Evolutionary conservation across 1,140 invertebrate genomes (phyloP).

Genomic region (Lanistes nyassanus): DNA sequence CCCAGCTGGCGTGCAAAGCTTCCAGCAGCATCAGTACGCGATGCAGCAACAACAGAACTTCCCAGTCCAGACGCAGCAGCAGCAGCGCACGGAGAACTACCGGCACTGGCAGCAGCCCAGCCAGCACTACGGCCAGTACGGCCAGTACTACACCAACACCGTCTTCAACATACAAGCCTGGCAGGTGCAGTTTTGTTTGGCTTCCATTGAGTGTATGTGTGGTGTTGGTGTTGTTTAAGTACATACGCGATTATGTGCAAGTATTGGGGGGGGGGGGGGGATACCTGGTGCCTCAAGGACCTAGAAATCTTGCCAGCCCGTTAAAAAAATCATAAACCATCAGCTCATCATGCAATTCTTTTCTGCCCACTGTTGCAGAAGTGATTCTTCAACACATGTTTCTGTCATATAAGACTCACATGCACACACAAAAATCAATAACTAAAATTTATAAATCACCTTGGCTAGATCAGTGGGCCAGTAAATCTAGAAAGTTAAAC

Average conservation of each 20-base stretch:
- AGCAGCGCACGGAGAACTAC: slow-evolving; percentile 38
- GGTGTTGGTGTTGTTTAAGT: background rate
- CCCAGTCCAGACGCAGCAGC: slow-evolving; percentile 7
- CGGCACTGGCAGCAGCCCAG: slow-evolving; percentile 51
- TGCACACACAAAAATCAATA: too few relatives aligned
- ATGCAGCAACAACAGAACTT: slow-evolving; percentile 21
- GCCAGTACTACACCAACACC: slow-evolving; percentile 45
- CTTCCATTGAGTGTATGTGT: background rate
- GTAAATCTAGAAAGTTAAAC: too few relatives aligned
- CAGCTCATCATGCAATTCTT: too few relatives aligned
- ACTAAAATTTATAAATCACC: too few relatives aligned
- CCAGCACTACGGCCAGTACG: slow-evolving; percentile 53
- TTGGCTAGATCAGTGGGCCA: too few relatives aligned
- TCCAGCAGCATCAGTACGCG: slow-evolving; percentile 21
- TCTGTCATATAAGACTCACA: too few relatives aligned
- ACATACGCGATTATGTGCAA: background rate
- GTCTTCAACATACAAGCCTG: slow-evolving; percentile 50
- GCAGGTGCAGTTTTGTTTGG: slow-evolving; percentile 39
- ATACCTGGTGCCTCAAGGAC: too few relatives aligned
- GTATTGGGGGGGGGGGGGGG: background rate
- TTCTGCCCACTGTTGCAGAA: too few relatives aligned
- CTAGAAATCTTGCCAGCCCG: too few relatives aligned
- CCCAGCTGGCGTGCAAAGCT: background rate
- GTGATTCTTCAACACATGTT: too few relatives aligned
- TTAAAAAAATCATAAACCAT: too few relatives aligned